Percentiles rank a stretch among this genome's conserved stretches.
Conservation (phyloP, 2,888 invertebrate species). For the Blomia tropicalis region DNA sequence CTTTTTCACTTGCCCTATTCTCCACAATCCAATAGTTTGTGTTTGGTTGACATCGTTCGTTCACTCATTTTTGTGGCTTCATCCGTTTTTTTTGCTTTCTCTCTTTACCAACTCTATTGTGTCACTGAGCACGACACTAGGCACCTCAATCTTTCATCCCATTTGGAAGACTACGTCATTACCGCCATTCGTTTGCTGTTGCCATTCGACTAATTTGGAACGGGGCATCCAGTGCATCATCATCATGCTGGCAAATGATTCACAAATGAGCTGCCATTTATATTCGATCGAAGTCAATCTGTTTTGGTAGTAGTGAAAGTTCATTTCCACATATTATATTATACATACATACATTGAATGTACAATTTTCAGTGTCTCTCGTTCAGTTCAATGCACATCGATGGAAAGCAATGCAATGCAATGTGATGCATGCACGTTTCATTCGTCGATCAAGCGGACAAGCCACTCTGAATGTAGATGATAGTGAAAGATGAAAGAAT, state of each 20-base stretch:
- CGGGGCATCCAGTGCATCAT: too few relatives aligned
- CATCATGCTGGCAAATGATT: constrained; percentile 6
- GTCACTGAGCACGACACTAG: too few relatives aligned
- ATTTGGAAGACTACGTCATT: too few relatives aligned
- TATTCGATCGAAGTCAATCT: neutral
- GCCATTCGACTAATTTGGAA: constrained; percentile 7
- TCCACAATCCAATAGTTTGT: neutral
- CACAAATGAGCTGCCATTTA: neutral
- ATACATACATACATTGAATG: neutral
- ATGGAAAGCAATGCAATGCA: neutral
- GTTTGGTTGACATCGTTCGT: neutral
- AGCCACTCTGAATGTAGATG: too few relatives aligned
- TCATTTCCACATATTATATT: too few relatives aligned
- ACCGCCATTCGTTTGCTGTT: neutral
- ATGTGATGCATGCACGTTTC: neutral
- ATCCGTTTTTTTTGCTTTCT: neutral
- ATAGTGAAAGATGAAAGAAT: too few relatives aligned
- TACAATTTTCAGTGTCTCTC: neutral
- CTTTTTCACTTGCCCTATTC: neutral
- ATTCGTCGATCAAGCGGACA: too few relatives aligned
- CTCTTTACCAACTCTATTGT: neutral
- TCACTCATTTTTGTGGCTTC: too few relatives aligned
- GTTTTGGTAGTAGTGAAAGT: too few relatives aligned
- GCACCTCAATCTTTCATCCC: too few relatives aligned
- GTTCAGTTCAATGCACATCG: neutral